These are phyloP conservation scores for Anomalospiza imberbis DNA, from an alignment of 2,797 vertebrate genomes.

Conservation along the genomic window DNA sequence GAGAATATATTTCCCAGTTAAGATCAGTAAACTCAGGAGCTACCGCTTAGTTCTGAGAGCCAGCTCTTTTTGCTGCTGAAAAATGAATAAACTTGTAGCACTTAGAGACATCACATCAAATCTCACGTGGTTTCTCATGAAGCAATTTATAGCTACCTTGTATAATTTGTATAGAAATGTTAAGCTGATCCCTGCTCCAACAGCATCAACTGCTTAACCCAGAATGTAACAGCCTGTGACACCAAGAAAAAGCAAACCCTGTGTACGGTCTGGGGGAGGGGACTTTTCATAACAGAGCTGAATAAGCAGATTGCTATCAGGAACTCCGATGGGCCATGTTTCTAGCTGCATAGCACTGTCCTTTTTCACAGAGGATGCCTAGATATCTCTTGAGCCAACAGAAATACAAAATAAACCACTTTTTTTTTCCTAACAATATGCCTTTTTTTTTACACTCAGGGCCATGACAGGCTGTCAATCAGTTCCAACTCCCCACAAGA, in stretches of 20 bases:
- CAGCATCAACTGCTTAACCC: slow-evolving; percentile 5
- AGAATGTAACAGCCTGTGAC: slow-evolving; percentile 32
- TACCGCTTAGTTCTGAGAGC: neutral
- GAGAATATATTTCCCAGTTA: slow-evolving; percentile 10
- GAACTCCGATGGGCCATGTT: neutral
- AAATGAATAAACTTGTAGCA: slow-evolving; percentile 43
- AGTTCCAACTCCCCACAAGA: neutral
- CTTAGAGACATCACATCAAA: slow-evolving; percentile 13
- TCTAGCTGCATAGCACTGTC: slow-evolving; percentile 38
- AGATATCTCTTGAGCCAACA: slow-evolving; percentile 26
- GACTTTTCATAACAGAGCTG: slow-evolving; percentile 1
- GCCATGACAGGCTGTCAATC: slow-evolving; percentile 14
- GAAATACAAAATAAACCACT: neutral
- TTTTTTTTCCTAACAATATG: neutral
- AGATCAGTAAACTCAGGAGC: slow-evolving; percentile 12
- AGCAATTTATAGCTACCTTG: slow-evolving; percentile 46
- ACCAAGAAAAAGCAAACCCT: neutral
- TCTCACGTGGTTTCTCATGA: slow-evolving; percentile 33
- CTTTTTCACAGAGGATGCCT: slow-evolving; percentile 23
- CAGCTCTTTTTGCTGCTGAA: neutral
- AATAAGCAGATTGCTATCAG: slow-evolving; percentile 42
- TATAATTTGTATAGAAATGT: slow-evolving; percentile 38
- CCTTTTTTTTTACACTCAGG: neutral
- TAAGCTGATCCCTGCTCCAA: neutral
- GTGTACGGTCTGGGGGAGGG: neutral